Conservation (phyloP, 2,797 vertebrate species). For the Sardinella longiceps region DNA sequence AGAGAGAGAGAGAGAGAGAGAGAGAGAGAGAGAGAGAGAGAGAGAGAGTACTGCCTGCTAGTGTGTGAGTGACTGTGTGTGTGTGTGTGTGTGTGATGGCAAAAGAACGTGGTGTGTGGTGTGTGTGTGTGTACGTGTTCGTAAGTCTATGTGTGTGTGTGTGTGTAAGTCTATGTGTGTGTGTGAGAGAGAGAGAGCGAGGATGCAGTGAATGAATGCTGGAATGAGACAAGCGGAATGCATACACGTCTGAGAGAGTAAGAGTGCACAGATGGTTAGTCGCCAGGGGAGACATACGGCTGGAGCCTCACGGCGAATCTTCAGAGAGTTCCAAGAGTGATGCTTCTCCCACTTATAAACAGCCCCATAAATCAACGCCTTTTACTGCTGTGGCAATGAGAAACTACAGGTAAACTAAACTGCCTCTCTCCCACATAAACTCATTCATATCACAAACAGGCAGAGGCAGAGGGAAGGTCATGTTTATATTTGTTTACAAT, state of each 20-base stretch:
- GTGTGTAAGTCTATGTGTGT: not conserved
- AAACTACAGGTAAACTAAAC: conserved; percentile 21
- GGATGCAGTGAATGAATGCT: conserved; percentile 5
- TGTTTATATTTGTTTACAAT: not conserved
- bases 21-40: too few relatives aligned
- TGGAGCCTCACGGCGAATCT: conserved; percentile 48
- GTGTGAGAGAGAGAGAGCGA: too few relatives aligned
- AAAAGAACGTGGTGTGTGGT: not conserved
- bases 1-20: too few relatives aligned
- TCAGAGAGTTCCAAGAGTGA: conserved; percentile 54
- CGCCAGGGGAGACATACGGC: conserved; percentile 14
- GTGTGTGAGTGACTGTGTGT: not conserved
- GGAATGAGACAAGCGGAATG: conserved; percentile 13
- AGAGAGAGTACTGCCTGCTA: too few relatives aligned
- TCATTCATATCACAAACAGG: conserved; percentile 1
- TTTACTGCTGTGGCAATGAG: conserved; percentile 27
- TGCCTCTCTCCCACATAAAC: conserved; percentile 27
- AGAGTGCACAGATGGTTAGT: not conserved
- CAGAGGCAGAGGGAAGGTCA: not conserved
- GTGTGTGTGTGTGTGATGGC: not conserved
- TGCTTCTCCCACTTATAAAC: conserved; percentile 45
- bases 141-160: too few relatives aligned
- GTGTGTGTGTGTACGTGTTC: too few relatives aligned
- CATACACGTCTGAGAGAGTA: not conserved
- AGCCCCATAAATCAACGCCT: conserved; percentile 53